Base-by-base conservation (phyloP, 1,140 invertebrate genomes). In the Procambarus clarkii region DNA sequence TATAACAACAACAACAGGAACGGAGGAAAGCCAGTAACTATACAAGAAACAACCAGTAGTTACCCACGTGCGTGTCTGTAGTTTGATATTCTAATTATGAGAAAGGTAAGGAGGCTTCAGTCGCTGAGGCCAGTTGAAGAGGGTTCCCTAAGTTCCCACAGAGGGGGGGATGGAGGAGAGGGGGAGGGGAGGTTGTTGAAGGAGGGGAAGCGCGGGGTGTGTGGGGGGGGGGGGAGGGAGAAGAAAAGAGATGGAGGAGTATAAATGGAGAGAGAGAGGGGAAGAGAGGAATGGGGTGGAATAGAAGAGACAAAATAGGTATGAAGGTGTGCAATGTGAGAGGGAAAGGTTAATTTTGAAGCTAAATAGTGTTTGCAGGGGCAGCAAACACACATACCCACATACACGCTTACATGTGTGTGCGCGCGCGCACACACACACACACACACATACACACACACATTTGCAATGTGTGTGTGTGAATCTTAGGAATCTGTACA, bases 11-110 rank as follows among this genome's bases (percentile, higher is more conserved):
- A 34, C 50, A 54, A 54, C 8, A 54, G 50, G 50, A 13, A 5
- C 8, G 50, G 50, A 54, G 15, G 69, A 74, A 74, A 74, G 24
- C 7, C 69, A 74, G 69, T 9, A 74, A 34, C 69, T 34, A 24
- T n/a, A 5, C 8, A 34, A n/a, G 34, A 74, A 74, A 74, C 69
- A 74, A 74, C 24, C 24, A 74, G 21, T 11, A 64, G n/a, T 74
- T 74, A 7, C 69, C 34, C 34, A 74, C 21, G 69, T 34, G 69
- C 34, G 69, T 9, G 69, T 74, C 69, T 74, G n/a, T n/a, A 74
- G 69, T 74, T 74, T 74, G 69, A 74, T 44, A 15, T 74, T 74
- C 15, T 74, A 74, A 74, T 74, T 74, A 74, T 74, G 24, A 74
- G 24, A 7, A 74, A n/a, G 3, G 21, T 5, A 21, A 64, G n/a